phyloP scores from a whole-genome alignment of 2,888 invertebrate genomes.

The Tinea pellionella region DNA sequence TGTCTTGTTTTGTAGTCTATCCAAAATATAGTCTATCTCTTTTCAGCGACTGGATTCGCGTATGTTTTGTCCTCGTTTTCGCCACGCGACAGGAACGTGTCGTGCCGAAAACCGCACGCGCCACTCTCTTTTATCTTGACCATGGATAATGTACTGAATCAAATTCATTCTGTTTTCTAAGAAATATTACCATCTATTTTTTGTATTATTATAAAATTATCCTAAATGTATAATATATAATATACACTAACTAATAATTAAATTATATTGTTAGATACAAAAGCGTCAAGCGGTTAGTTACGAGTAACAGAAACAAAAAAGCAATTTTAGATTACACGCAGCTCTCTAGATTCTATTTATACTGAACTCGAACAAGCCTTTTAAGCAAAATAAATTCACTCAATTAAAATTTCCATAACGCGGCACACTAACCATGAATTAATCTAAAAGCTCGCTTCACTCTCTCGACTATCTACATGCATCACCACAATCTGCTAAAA shows the following conservation, averaged over 20 bases:
- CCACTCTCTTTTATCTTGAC: constrained; percentile 6
- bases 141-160: not conserved
- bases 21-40: not conserved
- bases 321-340: not conserved
- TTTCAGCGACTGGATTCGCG: not conserved
- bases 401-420: constrained; percentile 54
- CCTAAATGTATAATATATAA: too few species aligned
- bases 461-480: constrained; percentile 42
- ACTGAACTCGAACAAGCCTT: not conserved
- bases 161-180: not conserved
- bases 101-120: constrained; percentile 5
- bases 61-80: not conserved
- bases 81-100: constrained; percentile 15
- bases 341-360: constrained; percentile 2
- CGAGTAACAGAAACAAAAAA: not conserved
- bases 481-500: constrained; percentile 55
- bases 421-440: constrained; percentile 46
- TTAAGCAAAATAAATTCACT: constrained; percentile 22
- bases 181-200: not conserved
- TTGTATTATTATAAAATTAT: too few species aligned
- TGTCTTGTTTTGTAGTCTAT: not conserved
- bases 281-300: not conserved
- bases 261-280: not conserved
- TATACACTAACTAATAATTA: too few species aligned
- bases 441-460: constrained; percentile 50